Base-by-base conservation (phyloP, 1,140 invertebrate species). In the Trachelipus rathkii region DNA sequence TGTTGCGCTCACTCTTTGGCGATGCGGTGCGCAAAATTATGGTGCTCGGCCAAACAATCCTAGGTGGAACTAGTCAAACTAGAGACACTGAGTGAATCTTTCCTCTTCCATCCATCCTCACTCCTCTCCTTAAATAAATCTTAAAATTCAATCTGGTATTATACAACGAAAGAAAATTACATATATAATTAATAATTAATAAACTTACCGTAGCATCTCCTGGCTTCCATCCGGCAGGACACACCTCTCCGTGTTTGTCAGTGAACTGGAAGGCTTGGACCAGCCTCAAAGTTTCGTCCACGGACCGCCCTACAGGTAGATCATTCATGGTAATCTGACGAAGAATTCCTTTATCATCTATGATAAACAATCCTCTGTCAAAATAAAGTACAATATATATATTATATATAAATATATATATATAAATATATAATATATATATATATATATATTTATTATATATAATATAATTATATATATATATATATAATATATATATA, bases 261-360 rank as follows among this genome's bases (percentile, higher is more conserved):
- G 93, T 95, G 84, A 93, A 96, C 85, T 96, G 93, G 86, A 96
- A 96, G 69, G 95, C 95, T 87, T 96, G 93, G 0, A 97, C 92
- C 33, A 97, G 85, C 82, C 95, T 89, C 67, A 96, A 85, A 0
- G 94, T 95, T 86, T 96, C 95, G 87, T 96, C 94, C 13, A 96
- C 94, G 53, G 92, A 94, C 44, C 89, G 82, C 0, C 90, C 89
- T n/a, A 90, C 89, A 44, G 89, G 89, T n/a, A 91, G 82, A 83
- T 91, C 90, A 84, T 91, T 91, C 87, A 91, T 90, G 21, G 90
- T 91, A 43, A 91, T 90, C 83, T 91, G 90, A 15, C 90, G 83
- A 45, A 91, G 81, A 44, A 88, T 85, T 24, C 89, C 89, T 82
- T 89, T 89, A 10, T 85, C 85, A 81, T 91, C 90, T 83, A 91